Evolutionary conservation across 2,888 invertebrate species (phyloP), one percentile per base, ranked within the genome.

Genomic region (Nomada ferruginata): DNA sequence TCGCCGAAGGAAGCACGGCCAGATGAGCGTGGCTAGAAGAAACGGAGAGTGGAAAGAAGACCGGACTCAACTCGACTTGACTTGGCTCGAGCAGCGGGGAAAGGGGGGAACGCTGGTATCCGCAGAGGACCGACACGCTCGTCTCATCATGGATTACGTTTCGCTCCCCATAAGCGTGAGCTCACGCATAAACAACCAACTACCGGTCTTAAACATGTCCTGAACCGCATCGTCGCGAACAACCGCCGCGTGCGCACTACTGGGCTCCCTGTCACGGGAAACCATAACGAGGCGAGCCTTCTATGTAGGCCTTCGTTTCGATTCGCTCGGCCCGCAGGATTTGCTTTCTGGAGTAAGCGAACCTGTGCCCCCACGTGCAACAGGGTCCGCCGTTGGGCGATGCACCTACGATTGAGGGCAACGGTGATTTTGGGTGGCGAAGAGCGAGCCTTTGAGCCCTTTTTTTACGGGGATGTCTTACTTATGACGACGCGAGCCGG

Each of bases 161-260:
- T 86, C 81, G 84, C 79, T 85, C 83, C 72, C 87, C 83, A 85
- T 81, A 85, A 88, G 85, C 85, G 84, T 74, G 83, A 87, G 84
- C 83, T 88, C 87, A 74, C 86, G 85, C 87, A 89, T 91, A 90
- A 91, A 91, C 88, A 88, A 90, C 87, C 85, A 79, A 90, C 91
- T 91, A 90, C 90, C 89, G 90, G 91, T 91, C 90, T 91, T 91
- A 90, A 91, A 91, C 86, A 89, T 90, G 88, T 90, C 88, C 68
- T 57, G 73, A 73, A 71, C 72, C 85, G 66, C 64, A 71, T 29
- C 59, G 75, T 44, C 72, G 23, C 53, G 77, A 84, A 85, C 87
- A 87, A 90, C 83, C 85, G 60, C 57, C 77, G 57, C 61, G 73
- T 82, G 72, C 71, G 73, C 70, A 59, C 61, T 64, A 26, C 79